Conservation (phyloP, 2,797 vertebrate species). For the Poeciliopsis infans region DNA sequence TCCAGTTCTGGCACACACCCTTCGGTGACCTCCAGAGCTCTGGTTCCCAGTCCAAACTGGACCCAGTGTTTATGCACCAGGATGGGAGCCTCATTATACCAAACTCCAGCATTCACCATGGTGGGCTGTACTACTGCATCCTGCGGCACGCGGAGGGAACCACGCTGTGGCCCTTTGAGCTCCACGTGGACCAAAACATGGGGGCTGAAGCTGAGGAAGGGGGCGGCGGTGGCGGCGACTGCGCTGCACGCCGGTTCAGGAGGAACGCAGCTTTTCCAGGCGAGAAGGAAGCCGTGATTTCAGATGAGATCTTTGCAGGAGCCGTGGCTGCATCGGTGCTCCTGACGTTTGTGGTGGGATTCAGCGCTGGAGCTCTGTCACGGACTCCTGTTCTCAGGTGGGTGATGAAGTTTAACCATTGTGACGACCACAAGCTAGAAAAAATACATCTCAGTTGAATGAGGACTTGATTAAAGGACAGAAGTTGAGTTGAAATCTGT, state of each 20-base stretch:
- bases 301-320: slow-evolving; percentile 49
- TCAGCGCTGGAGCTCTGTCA: slow-evolving; percentile 74
- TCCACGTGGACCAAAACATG: slow-evolving; percentile 9
- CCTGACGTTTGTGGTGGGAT: slow-evolving; percentile 77
- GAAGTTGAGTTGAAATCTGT: background rate
- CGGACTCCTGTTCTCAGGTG: slow-evolving; percentile 69
- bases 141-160: slow-evolving; percentile 42
- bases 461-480: background rate
- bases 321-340: slow-evolving; percentile 74
- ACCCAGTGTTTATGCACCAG: slow-evolving; percentile 46
- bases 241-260: slow-evolving; percentile 13
- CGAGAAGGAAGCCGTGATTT: background rate
- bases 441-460: background rate
- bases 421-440: background rate
- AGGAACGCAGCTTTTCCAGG: background rate
- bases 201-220: rapidly evolving
- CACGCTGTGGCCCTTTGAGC: slow-evolving; percentile 59
- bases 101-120: slow-evolving; percentile 56
- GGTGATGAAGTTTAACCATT: background rate
- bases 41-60: slow-evolving; percentile 18
- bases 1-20: slow-evolving; percentile 78
- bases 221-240: background rate
- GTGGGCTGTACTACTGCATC: slow-evolving; percentile 79
- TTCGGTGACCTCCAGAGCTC: slow-evolving; percentile 65
- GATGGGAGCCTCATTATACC: slow-evolving; percentile 70